These are phyloP conservation scores for Pardalotus punctatus DNA, from an alignment of 2,113 vertebrate genomes.

Conservation along the genomic window DNA sequence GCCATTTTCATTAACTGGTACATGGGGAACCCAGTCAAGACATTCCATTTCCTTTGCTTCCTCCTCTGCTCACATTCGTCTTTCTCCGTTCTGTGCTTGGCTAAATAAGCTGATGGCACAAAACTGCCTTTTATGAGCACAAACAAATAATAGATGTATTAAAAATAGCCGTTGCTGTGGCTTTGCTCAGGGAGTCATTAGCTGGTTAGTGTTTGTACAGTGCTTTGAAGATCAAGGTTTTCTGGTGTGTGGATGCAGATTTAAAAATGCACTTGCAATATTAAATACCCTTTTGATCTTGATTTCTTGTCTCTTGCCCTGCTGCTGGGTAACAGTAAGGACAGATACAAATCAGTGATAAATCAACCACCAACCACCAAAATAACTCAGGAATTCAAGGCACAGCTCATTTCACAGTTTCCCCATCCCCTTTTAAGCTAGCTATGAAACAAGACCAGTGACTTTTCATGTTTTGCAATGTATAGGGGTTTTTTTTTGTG, in stretches of 20 bases:
- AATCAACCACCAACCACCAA: background rate
- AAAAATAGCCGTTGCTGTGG: slow-evolving; percentile 15
- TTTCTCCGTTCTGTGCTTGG: background rate
- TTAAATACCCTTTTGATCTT: slow-evolving; percentile 8
- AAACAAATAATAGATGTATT: slow-evolving; percentile 25
- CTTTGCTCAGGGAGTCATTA: slow-evolving; percentile 22
- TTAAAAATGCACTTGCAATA: background rate
- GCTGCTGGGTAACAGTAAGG: background rate
- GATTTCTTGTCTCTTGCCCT: background rate
- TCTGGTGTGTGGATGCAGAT: background rate
- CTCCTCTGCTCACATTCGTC: background rate
- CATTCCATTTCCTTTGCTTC: background rate
- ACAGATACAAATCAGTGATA: background rate
- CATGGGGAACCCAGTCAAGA: background rate
- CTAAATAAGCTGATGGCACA: slow-evolving; percentile 12
- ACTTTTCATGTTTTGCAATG: background rate
- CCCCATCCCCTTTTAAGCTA: background rate
- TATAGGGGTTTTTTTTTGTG: background rate
- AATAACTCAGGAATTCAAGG: background rate
- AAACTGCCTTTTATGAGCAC: slow-evolving; percentile 1
- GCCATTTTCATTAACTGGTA: background rate
- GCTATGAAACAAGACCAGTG: background rate
- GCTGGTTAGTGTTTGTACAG: background rate
- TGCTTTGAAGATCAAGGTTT: slow-evolving; percentile 10
- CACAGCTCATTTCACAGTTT: background rate